These are phyloP conservation scores for Nerophis ophidion DNA, from an alignment of 2,113 vertebrate species.

Conservation along the genomic window DNA sequence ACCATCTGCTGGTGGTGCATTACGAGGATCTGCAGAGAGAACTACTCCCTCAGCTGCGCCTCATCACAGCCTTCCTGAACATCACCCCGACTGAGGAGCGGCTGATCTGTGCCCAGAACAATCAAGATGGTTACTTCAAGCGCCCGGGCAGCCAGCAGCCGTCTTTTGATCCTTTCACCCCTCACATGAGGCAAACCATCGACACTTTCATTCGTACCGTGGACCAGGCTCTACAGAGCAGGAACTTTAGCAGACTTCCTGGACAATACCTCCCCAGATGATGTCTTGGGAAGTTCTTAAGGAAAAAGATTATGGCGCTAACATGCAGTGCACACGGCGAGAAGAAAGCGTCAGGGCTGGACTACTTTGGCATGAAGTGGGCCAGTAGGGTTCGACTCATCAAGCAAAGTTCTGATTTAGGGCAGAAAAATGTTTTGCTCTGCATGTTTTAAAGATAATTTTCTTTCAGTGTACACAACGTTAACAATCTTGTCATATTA, in stretches of 20 bases:
- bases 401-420: constrained; percentile 16
- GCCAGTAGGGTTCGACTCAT: constrained; percentile 28
- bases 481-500: constrained; percentile 13
- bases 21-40: constrained; percentile 87
- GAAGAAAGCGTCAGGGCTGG: constrained; percentile 10
- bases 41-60: constrained; percentile 79
- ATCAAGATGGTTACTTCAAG: constrained; percentile 94
- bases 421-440: constrained; percentile 1
- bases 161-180: constrained; percentile 85
- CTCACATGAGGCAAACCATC: constrained; percentile 81
- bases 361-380: constrained; percentile 27
- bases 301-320: constrained; percentile 25
- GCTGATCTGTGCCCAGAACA: constrained; percentile 87
- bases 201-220: constrained; percentile 79
- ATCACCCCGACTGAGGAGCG: constrained; percentile 75
- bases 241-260: constrained; percentile 83
- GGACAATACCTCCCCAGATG: constrained; percentile 87
- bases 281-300: constrained; percentile 48
- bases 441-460: constrained; percentile 15
- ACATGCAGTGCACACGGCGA: background rate
- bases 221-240: constrained; percentile 76
- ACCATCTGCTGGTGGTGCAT: constrained; percentile 84
- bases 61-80: constrained; percentile 82
- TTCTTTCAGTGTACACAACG: constrained; percentile 20
- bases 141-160: constrained; percentile 77